Evolutionary conservation across 2,113 vertebrate species (phyloP), one percentile per base, ranked within the genome.

Genomic region (Cyrtonyx montezumae): DNA sequence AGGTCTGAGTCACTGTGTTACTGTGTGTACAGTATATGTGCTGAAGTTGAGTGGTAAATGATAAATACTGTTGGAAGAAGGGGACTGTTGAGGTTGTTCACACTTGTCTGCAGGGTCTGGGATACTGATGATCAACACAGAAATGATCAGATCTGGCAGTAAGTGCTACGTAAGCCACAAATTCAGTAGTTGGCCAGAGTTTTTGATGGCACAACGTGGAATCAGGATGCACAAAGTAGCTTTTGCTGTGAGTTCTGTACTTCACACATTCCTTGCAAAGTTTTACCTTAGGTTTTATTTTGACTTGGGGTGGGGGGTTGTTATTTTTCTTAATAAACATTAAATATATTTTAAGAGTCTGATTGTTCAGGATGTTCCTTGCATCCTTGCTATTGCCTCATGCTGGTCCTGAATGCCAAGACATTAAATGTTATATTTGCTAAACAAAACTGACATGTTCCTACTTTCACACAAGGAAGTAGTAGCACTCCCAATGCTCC

Each of bases 391-490:
- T 89, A 82, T 70, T 86, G 81, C 86, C 85, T 84, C 76, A 63
- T 59, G 67, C 84, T 79, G 77, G 40, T 87, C 92, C 66, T 1
- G 2, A 88, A 95, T 84, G 76, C 91, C 89, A 90, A 94, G 92
- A 78, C 94, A 91, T 98, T 97, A 96, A 93, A 97, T 94, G 88
- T 91, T 95, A 61, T 97, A 96, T 97, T 97, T 97, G 94, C 97
- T 98, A 97, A 98, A 97, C 96, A 97, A 97, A 98, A 94, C 93
- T 86, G 97, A 98, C 98, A 97, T 91, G 73, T 94, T 96, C 74
- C 73, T 94, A 84, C 95, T 96, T 95, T 95, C 94, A 80, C 65
- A 87, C 90, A 86, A 97, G 95, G 90, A 96, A 95, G 91, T 83
- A 92, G 88, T 9, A 13, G 84, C 91, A 84, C 94, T 97, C 94